A percentile compares a stretch with the other conserved stretches of the same genome.
Conservation (phyloP, 35 echinoderm and acorn worm species). For the Anneissia japonica region DNA sequence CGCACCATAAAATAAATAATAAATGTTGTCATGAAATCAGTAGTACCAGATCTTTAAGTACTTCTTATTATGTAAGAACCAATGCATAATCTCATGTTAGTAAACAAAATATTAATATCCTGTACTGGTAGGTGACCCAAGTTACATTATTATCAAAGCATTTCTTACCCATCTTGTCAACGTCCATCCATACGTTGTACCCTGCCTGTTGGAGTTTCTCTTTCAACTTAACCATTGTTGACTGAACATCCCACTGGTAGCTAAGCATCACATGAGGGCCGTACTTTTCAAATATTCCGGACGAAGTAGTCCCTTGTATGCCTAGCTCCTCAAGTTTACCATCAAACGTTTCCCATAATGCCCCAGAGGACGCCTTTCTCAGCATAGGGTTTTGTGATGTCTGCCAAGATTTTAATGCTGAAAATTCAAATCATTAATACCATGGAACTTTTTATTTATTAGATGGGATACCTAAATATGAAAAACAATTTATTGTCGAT, state of each 20-base stretch:
- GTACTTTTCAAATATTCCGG: background rate
- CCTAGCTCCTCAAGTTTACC: background rate
- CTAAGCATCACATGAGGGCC: constrained; percentile 85
- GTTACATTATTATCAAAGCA: no score
- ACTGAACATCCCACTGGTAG: constrained; percentile 93
- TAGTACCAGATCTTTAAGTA: no score
- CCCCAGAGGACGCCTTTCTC: constrained; percentile 54
- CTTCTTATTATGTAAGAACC: no score
- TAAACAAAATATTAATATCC: no score
- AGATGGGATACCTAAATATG: no score
- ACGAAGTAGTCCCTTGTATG: background rate
- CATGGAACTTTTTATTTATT: no score
- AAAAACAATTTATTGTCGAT: no score
- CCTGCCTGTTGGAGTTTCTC: constrained; percentile 53
- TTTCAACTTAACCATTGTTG: constrained; percentile 60
- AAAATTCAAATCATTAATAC: background rate
- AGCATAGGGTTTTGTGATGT: background rate
- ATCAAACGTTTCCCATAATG: constrained; percentile 68
- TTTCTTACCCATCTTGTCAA: constrained; percentile 92
- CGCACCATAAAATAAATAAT: no score
- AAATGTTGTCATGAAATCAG: no score
- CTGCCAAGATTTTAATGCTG: background rate
- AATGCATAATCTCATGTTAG: no score
- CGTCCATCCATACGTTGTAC: constrained; percentile 95
- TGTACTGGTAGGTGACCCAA: no score